Percentiles rank a stretch among this genome's conserved stretches.
Conservation (phyloP, 2,888 invertebrate species). For the Euplexia lucipara region DNA sequence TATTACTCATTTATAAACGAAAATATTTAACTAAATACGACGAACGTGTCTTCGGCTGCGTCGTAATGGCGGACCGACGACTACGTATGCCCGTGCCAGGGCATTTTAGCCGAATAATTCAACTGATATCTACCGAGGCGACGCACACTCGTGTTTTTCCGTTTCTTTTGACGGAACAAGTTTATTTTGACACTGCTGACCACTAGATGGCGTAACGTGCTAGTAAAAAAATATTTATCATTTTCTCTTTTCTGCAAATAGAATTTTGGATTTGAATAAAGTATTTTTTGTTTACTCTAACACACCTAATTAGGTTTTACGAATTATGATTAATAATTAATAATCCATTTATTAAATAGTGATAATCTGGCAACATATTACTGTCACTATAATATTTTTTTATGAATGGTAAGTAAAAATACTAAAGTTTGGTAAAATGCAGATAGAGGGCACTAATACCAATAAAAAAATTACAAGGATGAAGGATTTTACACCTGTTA, state of each 20-base stretch:
- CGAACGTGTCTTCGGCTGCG: slow-evolving; percentile 91
- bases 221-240: background rate
- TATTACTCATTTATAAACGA: slow-evolving; percentile 95
- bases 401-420: slow-evolving; percentile 36
- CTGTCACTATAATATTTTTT: slow-evolving; percentile 30
- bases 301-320: accelerated
- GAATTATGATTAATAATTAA: background rate
- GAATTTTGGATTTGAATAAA: background rate
- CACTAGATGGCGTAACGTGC: slow-evolving; percentile 77
- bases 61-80: slow-evolving; percentile 92
- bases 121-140: slow-evolving; percentile 91
- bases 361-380: slow-evolving; percentile 38
- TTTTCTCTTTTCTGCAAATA: background rate
- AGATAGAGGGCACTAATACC: slow-evolving; percentile 65
- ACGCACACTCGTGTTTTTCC: slow-evolving; percentile 91
- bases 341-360: background rate
- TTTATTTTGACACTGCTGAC: slow-evolving; percentile 66
- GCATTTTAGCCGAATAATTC: slow-evolving; percentile 92
- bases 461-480: slow-evolving; percentile 41
- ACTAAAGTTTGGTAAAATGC: background rate
- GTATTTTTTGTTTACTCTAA: background rate
- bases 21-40: slow-evolving; percentile 92
- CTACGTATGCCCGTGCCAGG: slow-evolving; percentile 92
- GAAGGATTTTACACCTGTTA: slow-evolving; percentile 56
- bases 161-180: slow-evolving; percentile 89